These are phyloP conservation scores for Amphiprion ocellaris DNA, from an alignment of 2,113 vertebrate genomes.

Conservation along the genomic window DNA sequence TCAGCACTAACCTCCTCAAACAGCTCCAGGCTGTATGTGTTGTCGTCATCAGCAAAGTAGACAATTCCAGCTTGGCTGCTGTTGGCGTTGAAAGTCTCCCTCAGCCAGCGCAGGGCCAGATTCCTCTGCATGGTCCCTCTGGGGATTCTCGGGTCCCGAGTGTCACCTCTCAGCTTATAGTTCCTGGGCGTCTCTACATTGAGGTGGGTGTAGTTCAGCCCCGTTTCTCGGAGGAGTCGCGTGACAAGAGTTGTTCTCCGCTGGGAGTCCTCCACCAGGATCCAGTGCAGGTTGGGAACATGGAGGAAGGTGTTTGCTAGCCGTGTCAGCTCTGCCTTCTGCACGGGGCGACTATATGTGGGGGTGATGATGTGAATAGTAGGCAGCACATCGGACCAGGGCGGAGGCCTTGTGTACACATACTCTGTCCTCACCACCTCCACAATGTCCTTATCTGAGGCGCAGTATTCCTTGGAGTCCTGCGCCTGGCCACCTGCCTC, in stretches of 20 bases:
- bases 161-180: conserved; percentile 95
- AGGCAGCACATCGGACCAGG: conserved; percentile 96
- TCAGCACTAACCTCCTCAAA: conserved; percentile 93
- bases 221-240: conserved; percentile 91
- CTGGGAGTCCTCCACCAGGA: conserved; percentile 97
- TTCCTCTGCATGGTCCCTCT: conserved; percentile 99
- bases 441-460: conserved; percentile 97
- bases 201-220: conserved; percentile 98
- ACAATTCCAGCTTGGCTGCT: conserved; percentile 93
- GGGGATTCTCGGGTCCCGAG: conserved; percentile 94
- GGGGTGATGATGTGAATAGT: conserved; percentile 98
- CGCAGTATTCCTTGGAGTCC: conserved; percentile 97
- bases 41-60: conserved; percentile 97
- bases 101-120: conserved; percentile 94
- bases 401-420: conserved; percentile 95
- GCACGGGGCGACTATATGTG: conserved; percentile 96
- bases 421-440: conserved; percentile 99
- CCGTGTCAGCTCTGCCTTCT: conserved; percentile 97
- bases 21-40: conserved; percentile 98
- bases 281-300: conserved; percentile 98
- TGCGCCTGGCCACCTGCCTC: conserved; percentile 84
- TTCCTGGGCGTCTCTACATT: conserved; percentile 98
- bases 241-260: conserved; percentile 92
- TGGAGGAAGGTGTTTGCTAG: conserved; percentile 97
- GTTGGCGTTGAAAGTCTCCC: conserved; percentile 95